These are phyloP conservation scores for Cosmia pyralina DNA, from an alignment of 2,888 invertebrate species.

Conservation along the genomic window DNA sequence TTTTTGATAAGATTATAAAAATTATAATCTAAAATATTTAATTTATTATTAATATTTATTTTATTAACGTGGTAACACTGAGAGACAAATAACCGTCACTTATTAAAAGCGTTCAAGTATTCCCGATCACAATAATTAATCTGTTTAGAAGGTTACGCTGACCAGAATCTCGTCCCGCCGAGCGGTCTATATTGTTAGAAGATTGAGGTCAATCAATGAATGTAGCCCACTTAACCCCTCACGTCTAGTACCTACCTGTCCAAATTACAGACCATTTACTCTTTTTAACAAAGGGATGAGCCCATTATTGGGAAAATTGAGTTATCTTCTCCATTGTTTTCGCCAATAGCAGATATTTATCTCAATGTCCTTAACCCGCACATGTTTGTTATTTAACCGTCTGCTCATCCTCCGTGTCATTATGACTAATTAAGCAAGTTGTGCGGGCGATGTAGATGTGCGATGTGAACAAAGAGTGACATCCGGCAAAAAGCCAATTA, in stretches of 20 bases:
- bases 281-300: conserved; percentile 30
- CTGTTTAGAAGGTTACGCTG: conserved; percentile 49
- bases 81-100: not conserved
- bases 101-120: conserved; percentile 24
- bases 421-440: conserved; percentile 43
- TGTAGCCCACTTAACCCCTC: conserved; percentile 67
- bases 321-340: conserved; percentile 18
- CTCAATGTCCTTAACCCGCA: conserved; percentile 9
- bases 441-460: conserved; percentile 44
- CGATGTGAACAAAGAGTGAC: conserved; percentile 66
- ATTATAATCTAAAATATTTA: not conserved
- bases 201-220: conserved; percentile 86
- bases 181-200: conserved; percentile 79
- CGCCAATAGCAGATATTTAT: conserved; percentile 3
- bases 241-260: conserved; percentile 50
- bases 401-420: conserved; percentile 25
- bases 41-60: no score
- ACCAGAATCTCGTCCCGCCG: conserved; percentile 63
- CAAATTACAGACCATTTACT: conserved; percentile 56
- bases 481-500: conserved; percentile 77
- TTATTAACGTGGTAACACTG: no score
- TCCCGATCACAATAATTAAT: conserved; percentile 42
- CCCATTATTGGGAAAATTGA: conserved; percentile 29
- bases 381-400: conserved; percentile 25
- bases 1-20: not conserved